phyloP scores from a whole-genome alignment of 2,113 vertebrate species.

The Toxotes chatareus region DNA sequence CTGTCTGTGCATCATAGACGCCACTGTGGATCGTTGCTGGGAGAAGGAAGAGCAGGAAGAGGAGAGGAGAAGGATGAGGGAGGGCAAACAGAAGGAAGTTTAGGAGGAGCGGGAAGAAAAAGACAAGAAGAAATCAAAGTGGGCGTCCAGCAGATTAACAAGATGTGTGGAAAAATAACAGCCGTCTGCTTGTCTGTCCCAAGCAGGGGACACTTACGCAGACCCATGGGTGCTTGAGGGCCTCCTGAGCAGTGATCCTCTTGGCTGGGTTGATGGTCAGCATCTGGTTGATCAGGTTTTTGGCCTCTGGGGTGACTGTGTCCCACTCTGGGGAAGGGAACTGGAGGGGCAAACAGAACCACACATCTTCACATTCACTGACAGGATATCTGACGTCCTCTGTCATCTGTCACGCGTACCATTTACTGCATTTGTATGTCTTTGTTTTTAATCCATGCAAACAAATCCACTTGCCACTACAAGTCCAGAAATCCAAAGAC shows the following conservation, averaged over 20 bases:
- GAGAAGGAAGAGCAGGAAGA: neutral
- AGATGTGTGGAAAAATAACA: neutral
- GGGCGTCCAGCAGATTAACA: accelerated
- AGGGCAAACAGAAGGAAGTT: neutral
- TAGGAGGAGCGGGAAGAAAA: neutral
- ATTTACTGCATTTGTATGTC: neutral
- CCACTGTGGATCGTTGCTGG: constrained; percentile 98
- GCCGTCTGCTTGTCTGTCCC: neutral
- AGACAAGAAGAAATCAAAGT: neutral
- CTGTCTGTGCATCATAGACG: constrained; percentile 99
- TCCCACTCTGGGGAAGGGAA: constrained; percentile 98
- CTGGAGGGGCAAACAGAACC: constrained; percentile 70
- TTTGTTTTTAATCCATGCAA: too few relatives aligned
- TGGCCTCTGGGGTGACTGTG: constrained; percentile 96
- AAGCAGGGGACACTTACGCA: constrained; percentile 90
- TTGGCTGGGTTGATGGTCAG: constrained; percentile 98
- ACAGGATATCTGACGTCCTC: too few relatives aligned
- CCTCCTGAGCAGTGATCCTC: constrained; percentile 97
- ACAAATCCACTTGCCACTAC: too few relatives aligned
- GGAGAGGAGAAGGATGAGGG: neutral
- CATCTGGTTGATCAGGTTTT: constrained; percentile 99
- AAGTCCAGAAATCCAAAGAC: too few relatives aligned
- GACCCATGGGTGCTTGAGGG: constrained; percentile 98
- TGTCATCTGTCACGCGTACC: neutral
- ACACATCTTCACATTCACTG: neutral